Evolutionary conservation across 2,797 vertebrate species (phyloP).

Genomic region (Squalus acanthias): DNA sequence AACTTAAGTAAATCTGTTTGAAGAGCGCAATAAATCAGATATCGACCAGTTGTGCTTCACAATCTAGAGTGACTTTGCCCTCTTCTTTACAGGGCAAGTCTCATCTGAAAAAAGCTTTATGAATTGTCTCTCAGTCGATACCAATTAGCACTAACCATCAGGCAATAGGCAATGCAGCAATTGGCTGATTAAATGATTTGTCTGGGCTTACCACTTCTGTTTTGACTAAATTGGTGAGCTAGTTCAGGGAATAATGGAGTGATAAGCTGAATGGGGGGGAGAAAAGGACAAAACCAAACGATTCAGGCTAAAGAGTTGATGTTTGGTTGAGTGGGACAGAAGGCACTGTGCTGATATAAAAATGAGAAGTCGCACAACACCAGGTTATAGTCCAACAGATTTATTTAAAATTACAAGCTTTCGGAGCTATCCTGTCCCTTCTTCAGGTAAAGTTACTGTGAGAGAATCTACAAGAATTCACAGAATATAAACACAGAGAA

Average conservation of each 20-base stretch:
- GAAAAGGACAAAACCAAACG: neutral
- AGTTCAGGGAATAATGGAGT: constrained; percentile 14
- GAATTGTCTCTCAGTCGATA: neutral
- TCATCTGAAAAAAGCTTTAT: neutral
- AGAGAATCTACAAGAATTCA: too few species aligned
- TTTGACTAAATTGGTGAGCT: neutral
- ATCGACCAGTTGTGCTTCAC: neutral
- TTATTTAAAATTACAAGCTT: too few species aligned
- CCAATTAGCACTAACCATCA: constrained; percentile 4
- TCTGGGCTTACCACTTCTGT: neutral
- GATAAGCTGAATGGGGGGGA: neutral
- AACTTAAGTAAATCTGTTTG: neutral
- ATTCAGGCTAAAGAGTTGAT: neutral
- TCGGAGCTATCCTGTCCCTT: too few species aligned
- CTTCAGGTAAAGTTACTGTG: too few species aligned
- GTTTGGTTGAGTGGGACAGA: neutral
- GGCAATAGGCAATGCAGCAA: neutral
- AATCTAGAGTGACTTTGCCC: neutral
- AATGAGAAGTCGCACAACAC: too few species aligned
- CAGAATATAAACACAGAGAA: too few species aligned
- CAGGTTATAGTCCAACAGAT: too few species aligned
- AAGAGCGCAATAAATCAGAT: neutral
- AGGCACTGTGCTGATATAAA: neutral
- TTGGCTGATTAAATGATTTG: constrained; percentile 13
- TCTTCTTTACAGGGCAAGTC: neutral